These are phyloP conservation scores for Automeris io DNA, from an alignment of 2,888 invertebrate species.

Conservation along the genomic window DNA sequence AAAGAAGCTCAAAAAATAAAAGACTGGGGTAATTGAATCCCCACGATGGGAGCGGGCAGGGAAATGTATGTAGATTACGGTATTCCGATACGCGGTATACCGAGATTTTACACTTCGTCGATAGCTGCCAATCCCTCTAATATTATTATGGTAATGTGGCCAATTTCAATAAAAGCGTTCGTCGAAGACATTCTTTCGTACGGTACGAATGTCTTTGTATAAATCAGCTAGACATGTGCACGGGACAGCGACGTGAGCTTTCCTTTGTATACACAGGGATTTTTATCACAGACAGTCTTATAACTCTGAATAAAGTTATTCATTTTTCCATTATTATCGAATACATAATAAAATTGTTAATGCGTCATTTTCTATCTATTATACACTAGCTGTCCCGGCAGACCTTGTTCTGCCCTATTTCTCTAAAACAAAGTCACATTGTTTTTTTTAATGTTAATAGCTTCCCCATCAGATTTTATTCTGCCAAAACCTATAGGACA, in stretches of 20 bases:
- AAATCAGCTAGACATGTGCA: slow-evolving; percentile 62
- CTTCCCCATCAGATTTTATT: no score
- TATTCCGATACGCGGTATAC: slow-evolving; percentile 44
- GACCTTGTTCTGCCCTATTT: no score
- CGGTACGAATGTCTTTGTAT: slow-evolving; percentile 26
- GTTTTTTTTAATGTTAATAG: no score
- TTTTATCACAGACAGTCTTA: no score
- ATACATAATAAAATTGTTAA: no score
- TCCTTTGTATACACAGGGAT: slow-evolving; percentile 4
- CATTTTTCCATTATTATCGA: no score
- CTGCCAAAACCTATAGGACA: no score
- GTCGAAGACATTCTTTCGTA: slow-evolving; percentile 55
- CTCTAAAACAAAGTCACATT: no score
- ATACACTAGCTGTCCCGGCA: no score
- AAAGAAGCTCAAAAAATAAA: slow-evolving; percentile 48
- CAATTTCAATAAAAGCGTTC: slow-evolving; percentile 74
- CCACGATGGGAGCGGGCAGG: slow-evolving; percentile 37
- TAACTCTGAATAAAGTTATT: no score
- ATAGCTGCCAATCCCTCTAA: slow-evolving; percentile 72
- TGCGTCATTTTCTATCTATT: no score
- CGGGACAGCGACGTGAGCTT: slow-evolving; percentile 17
- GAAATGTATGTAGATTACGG: slow-evolving; percentile 55
- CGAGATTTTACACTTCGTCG: slow-evolving; percentile 65
- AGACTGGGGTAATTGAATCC: slow-evolving; percentile 59
- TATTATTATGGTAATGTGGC: slow-evolving; percentile 73